Conservation (phyloP, 1,140 invertebrate species). For the Drusus annulatus region DNA sequence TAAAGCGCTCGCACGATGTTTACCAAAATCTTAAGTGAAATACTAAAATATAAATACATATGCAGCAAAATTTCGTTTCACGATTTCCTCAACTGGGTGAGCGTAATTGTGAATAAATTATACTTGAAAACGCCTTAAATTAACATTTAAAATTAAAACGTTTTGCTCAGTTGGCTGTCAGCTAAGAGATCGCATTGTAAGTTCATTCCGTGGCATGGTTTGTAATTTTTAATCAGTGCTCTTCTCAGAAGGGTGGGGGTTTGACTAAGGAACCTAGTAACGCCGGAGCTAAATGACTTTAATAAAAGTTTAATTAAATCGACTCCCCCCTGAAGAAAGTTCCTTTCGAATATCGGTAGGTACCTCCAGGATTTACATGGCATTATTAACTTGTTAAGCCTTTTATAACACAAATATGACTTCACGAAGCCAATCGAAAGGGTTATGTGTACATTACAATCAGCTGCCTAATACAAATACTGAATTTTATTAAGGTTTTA, state of each 20-base stretch:
- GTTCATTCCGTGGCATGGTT: background rate
- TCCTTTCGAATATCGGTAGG: too few species aligned
- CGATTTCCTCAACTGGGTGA: background rate
- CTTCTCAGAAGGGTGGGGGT: background rate
- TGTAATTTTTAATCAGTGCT: slow-evolving; percentile 22
- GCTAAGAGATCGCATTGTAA: slow-evolving; percentile 14
- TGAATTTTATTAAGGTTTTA: too few species aligned
- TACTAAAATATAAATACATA: background rate
- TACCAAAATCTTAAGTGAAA: too few species aligned
- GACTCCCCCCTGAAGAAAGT: background rate
- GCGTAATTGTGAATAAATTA: slow-evolving; percentile 28
- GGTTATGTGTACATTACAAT: too few species aligned
- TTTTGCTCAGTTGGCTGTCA: background rate
- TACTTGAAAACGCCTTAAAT: background rate
- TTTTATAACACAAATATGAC: too few species aligned
- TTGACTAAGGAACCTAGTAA: background rate
- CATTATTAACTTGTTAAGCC: too few species aligned
- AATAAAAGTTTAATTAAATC: slow-evolving; percentile 36
- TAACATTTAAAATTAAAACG: background rate
- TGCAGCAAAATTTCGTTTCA: background rate
- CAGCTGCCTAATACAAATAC: too few species aligned
- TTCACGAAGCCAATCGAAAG: too few species aligned
- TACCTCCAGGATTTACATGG: too few species aligned
- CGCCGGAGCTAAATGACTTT: slow-evolving; percentile 5
- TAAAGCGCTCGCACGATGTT: too few species aligned